Evolutionary conservation across 2,113 vertebrate species (phyloP), one percentile per base, ranked within the genome.

Genomic region (Zosterops lateralis): DNA sequence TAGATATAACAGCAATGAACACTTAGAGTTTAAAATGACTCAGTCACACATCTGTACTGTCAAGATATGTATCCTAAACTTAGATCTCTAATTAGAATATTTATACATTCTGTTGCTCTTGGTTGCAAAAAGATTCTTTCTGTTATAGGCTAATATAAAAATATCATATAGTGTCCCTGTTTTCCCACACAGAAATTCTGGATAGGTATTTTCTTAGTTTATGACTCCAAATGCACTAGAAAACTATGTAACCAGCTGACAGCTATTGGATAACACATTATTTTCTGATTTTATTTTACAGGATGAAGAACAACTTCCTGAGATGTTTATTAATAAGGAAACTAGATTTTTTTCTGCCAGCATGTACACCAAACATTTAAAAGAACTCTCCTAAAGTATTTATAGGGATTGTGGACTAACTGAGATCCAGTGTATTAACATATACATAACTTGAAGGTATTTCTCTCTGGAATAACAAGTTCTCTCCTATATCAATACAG

Each of bases 11-110:
- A 91, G 84, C 58, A 54, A 61, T 62, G 82, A 96, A 87, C 45
- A 90, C 38, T 94, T 78, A 48, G 60, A 88, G 66, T 93, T 90
- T 93, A 83, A 94, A 94, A 94, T 96, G 85, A 96, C 79, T 96
- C 90, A 96, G 62, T 91, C 85, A 75, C 85, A 96, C 95, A 96
- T 96, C 96, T 96, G 96, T 93, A 95, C 84, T 93, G 87, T 93
- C 96, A 96, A 95, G 90, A 93, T 70, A 85, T 71, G 44, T 91
- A 80, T 80, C 82, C 92, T 95, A 96, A 95, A 96, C 72, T 95
- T 95, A 94, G 90, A 90, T 76, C 14, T 83, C 88, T 96, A 73
- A 96, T 96, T 94, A 95, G 76, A 96, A 92, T 96, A 94, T 92
- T 94, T 93, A 92, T 83, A 58, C 11, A 80, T 88, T 92, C 78